These are phyloP conservation scores for Brachylomia viminalis DNA, from an alignment of 2,888 invertebrate species.

Conservation along the genomic window DNA sequence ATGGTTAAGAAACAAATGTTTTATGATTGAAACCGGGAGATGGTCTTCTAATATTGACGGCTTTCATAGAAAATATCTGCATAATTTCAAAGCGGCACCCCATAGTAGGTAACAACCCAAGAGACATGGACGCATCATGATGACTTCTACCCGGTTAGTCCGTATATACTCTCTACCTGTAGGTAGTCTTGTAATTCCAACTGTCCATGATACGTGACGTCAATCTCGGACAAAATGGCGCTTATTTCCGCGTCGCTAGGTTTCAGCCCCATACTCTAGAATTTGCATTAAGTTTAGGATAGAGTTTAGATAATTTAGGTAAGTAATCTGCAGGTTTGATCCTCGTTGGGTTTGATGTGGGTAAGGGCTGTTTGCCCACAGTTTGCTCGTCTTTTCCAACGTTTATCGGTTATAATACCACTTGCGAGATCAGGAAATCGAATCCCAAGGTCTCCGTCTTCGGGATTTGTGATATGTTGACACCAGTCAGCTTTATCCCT, in stretches of 20 bases:
- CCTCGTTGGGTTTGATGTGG: neutral
- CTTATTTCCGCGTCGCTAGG: slow-evolving; percentile 93
- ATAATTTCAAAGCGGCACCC: slow-evolving; percentile 54
- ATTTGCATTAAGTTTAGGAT: slow-evolving; percentile 62
- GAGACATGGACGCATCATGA: slow-evolving; percentile 63
- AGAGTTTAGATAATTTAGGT: no score
- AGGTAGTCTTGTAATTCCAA: slow-evolving; percentile 97
- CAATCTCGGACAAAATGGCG: slow-evolving; percentile 95
- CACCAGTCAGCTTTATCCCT: neutral
- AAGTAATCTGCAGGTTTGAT: neutral
- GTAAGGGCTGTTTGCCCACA: neutral
- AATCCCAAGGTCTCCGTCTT: slow-evolving; percentile 4
- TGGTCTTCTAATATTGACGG: neutral
- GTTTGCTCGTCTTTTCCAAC: neutral
- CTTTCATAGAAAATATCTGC: slow-evolving; percentile 37
- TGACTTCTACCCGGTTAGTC: slow-evolving; percentile 65
- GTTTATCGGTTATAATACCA: neutral
- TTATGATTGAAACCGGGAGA: neutral
- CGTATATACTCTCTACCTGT: slow-evolving; percentile 91
- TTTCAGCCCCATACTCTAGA: slow-evolving; percentile 92
- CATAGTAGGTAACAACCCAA: slow-evolving; percentile 29
- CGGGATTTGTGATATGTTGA: neutral
- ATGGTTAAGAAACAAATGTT: neutral
- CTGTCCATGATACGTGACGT: slow-evolving; percentile 95
- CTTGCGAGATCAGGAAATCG: slow-evolving; percentile 7